These are phyloP conservation scores for Harpalus rubripes DNA, from an alignment of 2,888 invertebrate genomes.

Conservation along the genomic window DNA sequence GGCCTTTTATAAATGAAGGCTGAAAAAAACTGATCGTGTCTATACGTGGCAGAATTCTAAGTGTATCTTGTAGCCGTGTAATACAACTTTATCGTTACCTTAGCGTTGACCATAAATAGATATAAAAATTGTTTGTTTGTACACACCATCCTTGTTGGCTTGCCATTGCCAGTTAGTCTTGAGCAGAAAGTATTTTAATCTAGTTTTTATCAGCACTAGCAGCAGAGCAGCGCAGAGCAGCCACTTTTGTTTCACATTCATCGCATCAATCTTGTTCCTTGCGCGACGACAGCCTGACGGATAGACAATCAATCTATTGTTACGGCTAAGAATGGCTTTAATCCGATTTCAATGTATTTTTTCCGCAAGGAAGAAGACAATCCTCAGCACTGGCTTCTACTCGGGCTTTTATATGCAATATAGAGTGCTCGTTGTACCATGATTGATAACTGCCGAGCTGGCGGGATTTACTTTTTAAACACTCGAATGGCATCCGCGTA, in stretches of 20 bases:
- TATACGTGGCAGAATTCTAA: too few species aligned
- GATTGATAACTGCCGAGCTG: slow-evolving; percentile 63
- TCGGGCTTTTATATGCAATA: slow-evolving; percentile 65
- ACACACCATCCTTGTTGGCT: too few species aligned
- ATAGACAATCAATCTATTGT: slow-evolving; percentile 71
- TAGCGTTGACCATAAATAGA: too few species aligned
- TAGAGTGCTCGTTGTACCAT: slow-evolving; percentile 66
- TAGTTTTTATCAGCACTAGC: slow-evolving; percentile 64
- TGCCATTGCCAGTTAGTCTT: slow-evolving; percentile 50
- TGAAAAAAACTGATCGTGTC: too few species aligned
- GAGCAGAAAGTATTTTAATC: slow-evolving; percentile 66
- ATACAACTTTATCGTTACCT: too few species aligned
- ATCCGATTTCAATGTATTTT: slow-evolving; percentile 74
- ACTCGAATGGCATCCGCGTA: slow-evolving; percentile 49
- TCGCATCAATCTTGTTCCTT: slow-evolving; percentile 74
- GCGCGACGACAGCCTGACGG: slow-evolving; percentile 68
- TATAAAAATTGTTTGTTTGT: too few species aligned
- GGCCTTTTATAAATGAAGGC: too few species aligned
- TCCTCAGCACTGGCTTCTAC: slow-evolving; percentile 50
- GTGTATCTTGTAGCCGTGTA: too few species aligned
- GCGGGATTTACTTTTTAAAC: slow-evolving; percentile 64
- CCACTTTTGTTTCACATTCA: slow-evolving; percentile 70
- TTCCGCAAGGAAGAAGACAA: slow-evolving; percentile 69
- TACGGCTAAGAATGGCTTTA: slow-evolving; percentile 72
- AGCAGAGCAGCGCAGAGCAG: slow-evolving; percentile 18